Percentiles rank a stretch among this genome's conserved stretches.
These are phyloP conservation scores for Augochlora pura DNA, from an alignment of 1,140 invertebrate species.

Conservation along the genomic window DNA sequence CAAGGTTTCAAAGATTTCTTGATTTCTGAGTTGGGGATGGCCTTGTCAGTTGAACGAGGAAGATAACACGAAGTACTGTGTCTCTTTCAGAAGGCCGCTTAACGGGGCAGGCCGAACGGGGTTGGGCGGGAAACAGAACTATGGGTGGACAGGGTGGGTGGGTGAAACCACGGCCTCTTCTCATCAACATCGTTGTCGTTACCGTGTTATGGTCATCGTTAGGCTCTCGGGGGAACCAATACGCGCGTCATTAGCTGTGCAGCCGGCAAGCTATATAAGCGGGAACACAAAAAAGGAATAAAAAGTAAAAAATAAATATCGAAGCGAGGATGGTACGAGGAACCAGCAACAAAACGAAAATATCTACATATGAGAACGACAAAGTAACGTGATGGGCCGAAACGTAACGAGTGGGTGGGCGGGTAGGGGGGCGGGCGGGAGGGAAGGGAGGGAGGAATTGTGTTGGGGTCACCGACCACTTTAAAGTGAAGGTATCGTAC, in stretches of 20 bases:
- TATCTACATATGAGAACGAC: conserved; percentile 50
- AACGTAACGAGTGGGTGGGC: conserved; percentile 66
- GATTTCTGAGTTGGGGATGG: too few relatives aligned
- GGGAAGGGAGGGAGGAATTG: conserved; percentile 67
- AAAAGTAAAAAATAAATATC: conserved; percentile 4
- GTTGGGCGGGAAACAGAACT: conserved; percentile 79
- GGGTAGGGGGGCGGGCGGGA: conserved; percentile 72
- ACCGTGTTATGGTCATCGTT: conserved; percentile 74
- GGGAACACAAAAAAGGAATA: conserved; percentile 16
- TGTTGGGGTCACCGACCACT: conserved; percentile 68
- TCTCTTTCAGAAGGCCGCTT: conserved; percentile 78
- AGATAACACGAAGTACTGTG: conserved; percentile 8
- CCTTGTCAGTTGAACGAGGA: neutral
- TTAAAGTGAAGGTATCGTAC: conserved; percentile 71
- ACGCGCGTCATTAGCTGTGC: conserved; percentile 39
- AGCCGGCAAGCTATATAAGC: conserved; percentile 37
- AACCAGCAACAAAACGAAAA: conserved; percentile 2
- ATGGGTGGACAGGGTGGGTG: conserved; percentile 81
- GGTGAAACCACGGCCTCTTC: conserved; percentile 82
- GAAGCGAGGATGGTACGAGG: conserved; percentile 48
- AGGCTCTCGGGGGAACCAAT: conserved; percentile 48
- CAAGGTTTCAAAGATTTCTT: too few relatives aligned
- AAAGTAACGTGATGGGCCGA: conserved; percentile 66
- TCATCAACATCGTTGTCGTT: conserved; percentile 78
- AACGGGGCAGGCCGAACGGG: conserved; percentile 77